Evolutionary conservation across 1,140 invertebrate species (phyloP).

Genomic region (Frieseomelitta varia): DNA sequence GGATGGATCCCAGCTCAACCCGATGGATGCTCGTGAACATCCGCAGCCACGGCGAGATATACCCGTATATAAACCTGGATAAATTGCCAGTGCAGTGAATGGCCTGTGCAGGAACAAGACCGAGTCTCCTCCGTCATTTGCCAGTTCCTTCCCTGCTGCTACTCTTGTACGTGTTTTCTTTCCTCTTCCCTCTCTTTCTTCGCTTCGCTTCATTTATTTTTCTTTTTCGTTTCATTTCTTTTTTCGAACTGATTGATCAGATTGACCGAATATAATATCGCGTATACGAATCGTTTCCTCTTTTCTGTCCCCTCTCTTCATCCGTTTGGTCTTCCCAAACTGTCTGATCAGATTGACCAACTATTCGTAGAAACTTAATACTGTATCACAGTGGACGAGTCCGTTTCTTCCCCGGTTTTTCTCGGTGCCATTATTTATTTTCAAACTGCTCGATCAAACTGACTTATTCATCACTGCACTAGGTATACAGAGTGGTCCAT

Average conservation of each 20-base stretch:
- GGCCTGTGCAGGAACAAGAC: constrained; percentile 4
- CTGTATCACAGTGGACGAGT: too few species aligned
- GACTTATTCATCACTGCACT: too few species aligned
- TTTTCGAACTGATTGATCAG: constrained; percentile 25
- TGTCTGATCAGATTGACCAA: too few species aligned
- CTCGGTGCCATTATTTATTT: neutral
- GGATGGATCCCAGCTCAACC: constrained; percentile 38
- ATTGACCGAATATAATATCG: neutral
- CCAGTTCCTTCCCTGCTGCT: constrained; percentile 26
- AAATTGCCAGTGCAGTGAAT: constrained; percentile 16
- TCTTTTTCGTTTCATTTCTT: neutral
- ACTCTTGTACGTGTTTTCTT: neutral
- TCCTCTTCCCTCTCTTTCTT: neutral
- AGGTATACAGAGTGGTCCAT: too few species aligned
- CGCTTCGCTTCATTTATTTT: too few species aligned
- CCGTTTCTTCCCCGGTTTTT: neutral
- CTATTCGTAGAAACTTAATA: too few species aligned
- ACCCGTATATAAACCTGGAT: constrained; percentile 11
- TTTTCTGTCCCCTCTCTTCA: neutral
- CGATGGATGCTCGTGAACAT: constrained; percentile 42
- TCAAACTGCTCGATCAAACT: neutral
- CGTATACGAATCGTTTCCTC: neutral
- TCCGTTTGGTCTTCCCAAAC: too few species aligned
- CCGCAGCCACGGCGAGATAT: constrained; percentile 7
- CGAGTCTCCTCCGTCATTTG: constrained; percentile 37